phyloP scores from a whole-genome alignment of 2,797 vertebrate species.

The Lycodopsis pacificus region DNA sequence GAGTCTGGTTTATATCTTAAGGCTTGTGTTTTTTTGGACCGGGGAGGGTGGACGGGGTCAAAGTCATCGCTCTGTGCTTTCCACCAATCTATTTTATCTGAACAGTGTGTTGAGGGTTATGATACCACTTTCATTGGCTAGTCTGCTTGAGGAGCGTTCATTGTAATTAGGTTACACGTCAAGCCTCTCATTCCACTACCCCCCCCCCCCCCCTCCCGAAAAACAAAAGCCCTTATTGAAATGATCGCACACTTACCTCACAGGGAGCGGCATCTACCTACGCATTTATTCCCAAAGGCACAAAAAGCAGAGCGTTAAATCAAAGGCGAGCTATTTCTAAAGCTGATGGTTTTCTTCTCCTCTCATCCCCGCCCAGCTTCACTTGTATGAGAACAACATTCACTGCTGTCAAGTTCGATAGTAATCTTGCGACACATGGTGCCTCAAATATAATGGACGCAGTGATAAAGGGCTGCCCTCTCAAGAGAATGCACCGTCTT shows the following conservation, averaged over 20 bases:
- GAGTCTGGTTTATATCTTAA: constrained; percentile 21
- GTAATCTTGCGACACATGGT: neutral
- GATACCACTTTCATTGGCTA: constrained; percentile 28
- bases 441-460: neutral
- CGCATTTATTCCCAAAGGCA: constrained; percentile 21
- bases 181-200: constrained; percentile 5
- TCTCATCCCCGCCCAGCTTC: constrained; percentile 1
- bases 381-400: constrained; percentile 3
- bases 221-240: constrained; percentile 18
- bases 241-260: neutral
- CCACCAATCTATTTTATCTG: constrained; percentile 11
- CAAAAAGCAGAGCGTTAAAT: constrained; percentile 7
- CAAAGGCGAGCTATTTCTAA: constrained; percentile 11
- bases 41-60: constrained; percentile 26
- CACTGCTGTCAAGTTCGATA: neutral
- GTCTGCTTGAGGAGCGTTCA: constrained; percentile 27
- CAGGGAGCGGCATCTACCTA: constrained; percentile 40
- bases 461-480: neutral
- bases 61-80: constrained; percentile 32
- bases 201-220: neutral
- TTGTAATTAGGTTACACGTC: constrained; percentile 52
- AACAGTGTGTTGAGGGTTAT: constrained; percentile 38
- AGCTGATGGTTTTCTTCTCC: constrained; percentile 12
- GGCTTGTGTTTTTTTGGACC: constrained; percentile 21
- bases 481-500: neutral